A percentile compares a stretch with the other conserved stretches of the same genome.
Conservation (phyloP, 1,140 invertebrate genomes). For the Mactra quadrangularis region DNA sequence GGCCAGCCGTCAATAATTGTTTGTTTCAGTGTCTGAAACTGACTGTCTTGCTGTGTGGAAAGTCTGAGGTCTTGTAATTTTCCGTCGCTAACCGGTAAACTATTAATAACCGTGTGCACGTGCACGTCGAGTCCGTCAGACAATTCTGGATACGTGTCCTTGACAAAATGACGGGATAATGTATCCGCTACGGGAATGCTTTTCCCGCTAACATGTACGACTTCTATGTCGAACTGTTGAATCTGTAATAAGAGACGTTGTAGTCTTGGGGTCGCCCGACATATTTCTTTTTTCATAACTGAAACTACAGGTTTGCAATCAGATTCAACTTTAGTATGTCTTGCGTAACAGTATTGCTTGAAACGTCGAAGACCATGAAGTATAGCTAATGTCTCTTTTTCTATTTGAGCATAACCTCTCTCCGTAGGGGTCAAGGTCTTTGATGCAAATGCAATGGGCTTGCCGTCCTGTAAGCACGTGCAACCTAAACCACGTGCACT, state of each 20-base stretch:
- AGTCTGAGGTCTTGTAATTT: background rate
- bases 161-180: background rate
- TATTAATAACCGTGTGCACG: conserved; percentile 1
- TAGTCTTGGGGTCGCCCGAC: conserved; percentile 10
- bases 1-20: background rate
- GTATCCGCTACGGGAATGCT: conserved; percentile 12
- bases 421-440: conserved; percentile 13
- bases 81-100: conserved; percentile 1
- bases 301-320: conserved; percentile 4
- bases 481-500: conserved; percentile 78
- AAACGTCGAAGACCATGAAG: conserved; percentile 83
- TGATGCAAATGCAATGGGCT: conserved; percentile 25
- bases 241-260: conserved; percentile 52
- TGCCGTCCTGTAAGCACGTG: conserved; percentile 55
- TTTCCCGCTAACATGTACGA: background rate
- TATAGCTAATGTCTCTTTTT: conserved; percentile 84
- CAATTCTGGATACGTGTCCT: background rate
- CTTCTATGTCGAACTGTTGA: conserved; percentile 10
- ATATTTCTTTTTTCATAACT: background rate
- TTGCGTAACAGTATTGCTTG: conserved; percentile 69
- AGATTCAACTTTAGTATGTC: background rate
- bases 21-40: background rate
- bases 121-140: background rate
- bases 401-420: conserved; percentile 40
- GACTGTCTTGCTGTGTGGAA: background rate